phyloP scores from a whole-genome alignment of 37 sponge, comb jelly and placozoan genomes.

The Ephydatia muelleri region DNA sequence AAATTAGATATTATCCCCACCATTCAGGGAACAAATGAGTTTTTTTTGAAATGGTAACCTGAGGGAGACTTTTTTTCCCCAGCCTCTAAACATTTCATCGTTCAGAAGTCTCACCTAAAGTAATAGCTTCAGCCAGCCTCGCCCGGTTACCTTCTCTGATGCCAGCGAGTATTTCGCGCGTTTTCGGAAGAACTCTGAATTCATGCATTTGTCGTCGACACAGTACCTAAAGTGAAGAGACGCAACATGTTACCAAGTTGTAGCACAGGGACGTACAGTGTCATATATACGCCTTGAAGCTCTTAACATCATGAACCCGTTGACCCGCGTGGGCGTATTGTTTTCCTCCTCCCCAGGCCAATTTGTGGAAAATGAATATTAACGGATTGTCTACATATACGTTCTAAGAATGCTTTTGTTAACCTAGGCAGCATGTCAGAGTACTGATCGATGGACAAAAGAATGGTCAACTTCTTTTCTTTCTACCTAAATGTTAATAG shows the following conservation, averaged over 20 bases:
- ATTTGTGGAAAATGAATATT: no score
- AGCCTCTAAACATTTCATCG: no score
- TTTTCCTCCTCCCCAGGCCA: no score
- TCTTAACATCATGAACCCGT: neutral
- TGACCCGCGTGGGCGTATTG: neutral
- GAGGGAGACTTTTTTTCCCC: no score
- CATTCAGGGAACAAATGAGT: no score
- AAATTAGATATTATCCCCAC: no score
- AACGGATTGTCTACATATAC: no score
- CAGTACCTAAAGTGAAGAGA: neutral
- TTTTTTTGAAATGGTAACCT: neutral
- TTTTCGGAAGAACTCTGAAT: constrained; percentile 3
- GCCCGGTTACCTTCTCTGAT: constrained; percentile 58
- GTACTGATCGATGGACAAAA: no score
- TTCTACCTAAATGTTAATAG: no score
- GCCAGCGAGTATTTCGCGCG: constrained; percentile 40
- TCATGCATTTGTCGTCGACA: neutral
- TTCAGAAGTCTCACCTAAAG: constrained; percentile 47
- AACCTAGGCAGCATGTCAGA: no score
- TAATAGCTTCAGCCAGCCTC: constrained; percentile 71
- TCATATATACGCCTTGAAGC: neutral
- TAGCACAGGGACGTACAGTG: neutral
- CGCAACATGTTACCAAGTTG: neutral
- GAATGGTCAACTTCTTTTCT: no score
- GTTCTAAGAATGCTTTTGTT: no score